Evolutionary conservation across 2,888 invertebrate genomes (phyloP).

Genomic region (Branchellion lobata): DNA sequence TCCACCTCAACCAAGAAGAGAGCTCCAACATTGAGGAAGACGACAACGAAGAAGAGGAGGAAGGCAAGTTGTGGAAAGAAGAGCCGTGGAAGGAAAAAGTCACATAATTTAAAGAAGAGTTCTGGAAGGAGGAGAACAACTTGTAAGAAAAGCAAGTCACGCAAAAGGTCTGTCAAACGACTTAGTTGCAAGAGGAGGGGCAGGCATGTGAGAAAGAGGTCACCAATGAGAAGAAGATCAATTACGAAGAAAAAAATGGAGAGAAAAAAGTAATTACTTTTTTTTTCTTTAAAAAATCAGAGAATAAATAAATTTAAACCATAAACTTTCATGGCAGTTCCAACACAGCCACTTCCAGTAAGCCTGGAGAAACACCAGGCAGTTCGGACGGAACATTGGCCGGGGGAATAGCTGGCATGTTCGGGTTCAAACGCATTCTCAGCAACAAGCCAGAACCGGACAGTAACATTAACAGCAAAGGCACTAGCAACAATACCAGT

Average conservation of each 20-base stretch:
- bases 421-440: neutral
- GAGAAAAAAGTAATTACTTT: too few species aligned
- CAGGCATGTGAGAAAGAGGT: neutral
- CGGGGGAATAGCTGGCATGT: neutral
- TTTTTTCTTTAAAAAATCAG: too few species aligned
- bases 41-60: neutral
- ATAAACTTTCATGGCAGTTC: too few species aligned
- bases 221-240: neutral
- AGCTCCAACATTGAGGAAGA: neutral
- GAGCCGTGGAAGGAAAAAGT: too few species aligned
- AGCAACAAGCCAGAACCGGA: neutral
- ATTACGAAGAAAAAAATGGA: neutral
- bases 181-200: conserved; percentile 2
- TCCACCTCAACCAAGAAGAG: too few species aligned
- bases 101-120: neutral
- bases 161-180: neutral
- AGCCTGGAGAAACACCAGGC: too few species aligned
- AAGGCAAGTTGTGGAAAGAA: neutral
- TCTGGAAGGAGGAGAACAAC: neutral
- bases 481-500: too few species aligned
- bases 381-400: too few species aligned
- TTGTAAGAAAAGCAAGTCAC: neutral
- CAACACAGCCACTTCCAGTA: too few species aligned
- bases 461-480: neutral
- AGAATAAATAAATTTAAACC: too few species aligned